Percentiles rank a stretch among this genome's conserved stretches.
Conservation (phyloP, 2,113 vertebrate genomes). For the Otus sunia region DNA sequence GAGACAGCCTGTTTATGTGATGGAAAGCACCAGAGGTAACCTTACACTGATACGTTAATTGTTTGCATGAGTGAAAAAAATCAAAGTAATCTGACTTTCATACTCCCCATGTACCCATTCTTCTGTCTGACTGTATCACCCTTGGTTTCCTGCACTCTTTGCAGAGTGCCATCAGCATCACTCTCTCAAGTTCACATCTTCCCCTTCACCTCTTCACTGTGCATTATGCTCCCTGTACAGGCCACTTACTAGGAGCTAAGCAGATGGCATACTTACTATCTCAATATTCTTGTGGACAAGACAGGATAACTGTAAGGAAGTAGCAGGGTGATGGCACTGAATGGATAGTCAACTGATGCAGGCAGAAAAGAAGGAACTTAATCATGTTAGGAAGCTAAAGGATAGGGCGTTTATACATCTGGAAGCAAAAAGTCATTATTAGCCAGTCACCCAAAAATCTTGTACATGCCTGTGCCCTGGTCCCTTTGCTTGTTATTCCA, state of each 20-base stretch:
- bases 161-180: neutral
- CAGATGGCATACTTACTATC: neutral
- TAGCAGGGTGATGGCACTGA: neutral
- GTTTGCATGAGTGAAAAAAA: conserved; percentile 18
- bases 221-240: neutral
- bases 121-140: neutral
- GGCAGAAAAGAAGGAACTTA: neutral
- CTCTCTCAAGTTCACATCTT: neutral
- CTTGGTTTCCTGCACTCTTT: neutral
- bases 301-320: neutral
- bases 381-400: neutral
- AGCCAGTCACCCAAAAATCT: neutral
- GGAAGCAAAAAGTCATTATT: neutral
- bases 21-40: conserved; percentile 52
- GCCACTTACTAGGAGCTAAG: neutral
- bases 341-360: neutral
- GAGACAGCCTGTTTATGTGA: conserved; percentile 59
- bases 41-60: conserved; percentile 20
- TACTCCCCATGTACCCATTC: neutral
- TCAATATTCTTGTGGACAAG: neutral
- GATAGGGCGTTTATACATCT: neutral
- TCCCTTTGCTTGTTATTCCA: neutral
- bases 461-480: neutral
- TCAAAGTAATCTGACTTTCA: neutral
- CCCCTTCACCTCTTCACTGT: neutral